Conservation (phyloP, 2,888 invertebrate genomes). For the Lordiphosa fenestrarum region DNA sequence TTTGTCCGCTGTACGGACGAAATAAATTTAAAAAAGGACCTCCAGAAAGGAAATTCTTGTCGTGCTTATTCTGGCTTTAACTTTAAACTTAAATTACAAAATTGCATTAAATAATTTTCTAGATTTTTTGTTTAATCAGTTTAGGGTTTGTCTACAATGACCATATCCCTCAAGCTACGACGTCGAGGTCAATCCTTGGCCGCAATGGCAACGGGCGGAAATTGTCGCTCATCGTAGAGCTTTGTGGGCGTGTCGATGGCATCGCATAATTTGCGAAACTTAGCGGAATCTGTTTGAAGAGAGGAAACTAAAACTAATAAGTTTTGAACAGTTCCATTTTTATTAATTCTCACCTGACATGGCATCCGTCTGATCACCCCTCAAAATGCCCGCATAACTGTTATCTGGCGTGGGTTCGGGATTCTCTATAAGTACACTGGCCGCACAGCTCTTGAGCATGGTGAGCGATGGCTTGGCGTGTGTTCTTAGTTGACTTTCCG, state of each 20-base stretch:
- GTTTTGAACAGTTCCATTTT: neutral
- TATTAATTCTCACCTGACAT: slow-evolving; percentile 86
- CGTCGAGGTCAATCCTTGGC: slow-evolving; percentile 76
- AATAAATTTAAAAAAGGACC: no score
- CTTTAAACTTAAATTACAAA: slow-evolving; percentile 14
- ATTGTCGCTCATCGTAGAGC: slow-evolving; percentile 79
- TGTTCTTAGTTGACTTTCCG: slow-evolving; percentile 67
- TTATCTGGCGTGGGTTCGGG: slow-evolving; percentile 73
- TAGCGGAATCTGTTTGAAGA: slow-evolving; percentile 76
- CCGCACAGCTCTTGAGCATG: slow-evolving; percentile 60
- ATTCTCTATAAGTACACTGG: slow-evolving; percentile 75
- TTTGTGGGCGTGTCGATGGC: slow-evolving; percentile 79
- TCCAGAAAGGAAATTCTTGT: no score
- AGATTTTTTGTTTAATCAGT: slow-evolving; percentile 13
- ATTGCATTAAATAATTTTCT: slow-evolving; percentile 40
- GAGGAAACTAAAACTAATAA: no score
- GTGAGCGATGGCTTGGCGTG: slow-evolving; percentile 52
- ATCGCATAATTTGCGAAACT: slow-evolving; percentile 79
- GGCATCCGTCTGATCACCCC: slow-evolving; percentile 88
- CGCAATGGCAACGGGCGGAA: slow-evolving; percentile 79
- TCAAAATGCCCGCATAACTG: slow-evolving; percentile 93
- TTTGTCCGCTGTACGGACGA: no score
- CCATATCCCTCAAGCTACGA: slow-evolving; percentile 30
- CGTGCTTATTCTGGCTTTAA: neutral
- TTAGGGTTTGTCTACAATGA: slow-evolving; percentile 41